Conservation (phyloP, 2,797 vertebrate genomes). For the Sebastes cheni region DNA sequence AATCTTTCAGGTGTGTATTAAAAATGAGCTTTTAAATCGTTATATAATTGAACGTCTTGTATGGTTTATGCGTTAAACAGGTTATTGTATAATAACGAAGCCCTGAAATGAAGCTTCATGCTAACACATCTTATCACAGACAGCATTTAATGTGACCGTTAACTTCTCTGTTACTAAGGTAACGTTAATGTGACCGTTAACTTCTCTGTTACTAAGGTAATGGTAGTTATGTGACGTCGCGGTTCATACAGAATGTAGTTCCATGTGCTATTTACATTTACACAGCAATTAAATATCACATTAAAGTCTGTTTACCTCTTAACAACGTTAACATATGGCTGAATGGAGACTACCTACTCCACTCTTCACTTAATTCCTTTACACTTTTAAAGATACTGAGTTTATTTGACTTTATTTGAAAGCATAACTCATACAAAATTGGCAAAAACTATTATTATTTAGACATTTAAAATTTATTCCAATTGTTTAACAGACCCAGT, state of each 20-base stretch:
- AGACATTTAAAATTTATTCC: too few species aligned
- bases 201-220: neutral
- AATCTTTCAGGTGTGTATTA: neutral
- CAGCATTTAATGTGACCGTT: neutral
- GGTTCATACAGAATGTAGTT: too few species aligned
- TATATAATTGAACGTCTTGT: rapidly evolving
- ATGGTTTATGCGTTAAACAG: too few species aligned
- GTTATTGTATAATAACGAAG: neutral
- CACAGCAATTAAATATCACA: neutral
- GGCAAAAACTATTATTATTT: too few species aligned
- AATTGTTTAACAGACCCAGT: too few species aligned
- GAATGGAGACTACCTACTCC: neutral
- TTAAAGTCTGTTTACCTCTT: neutral
- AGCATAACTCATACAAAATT: too few species aligned
- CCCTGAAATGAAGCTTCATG: neutral
- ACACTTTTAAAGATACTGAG: neutral
- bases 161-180: neutral
- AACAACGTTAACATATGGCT: neutral
- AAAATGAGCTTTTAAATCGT: rapidly evolving
- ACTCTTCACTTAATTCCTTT: neutral
- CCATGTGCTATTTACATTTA: neutral
- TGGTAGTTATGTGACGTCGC: neutral
- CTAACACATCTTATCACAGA: neutral
- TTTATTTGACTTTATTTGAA: too few species aligned
- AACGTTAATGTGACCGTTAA: neutral